A percentile compares a stretch with the other conserved stretches of the same genome.
phyloP scores from a whole-genome alignment of 2,113 vertebrate genomes.

The Pleuronectes platessa region DNA sequence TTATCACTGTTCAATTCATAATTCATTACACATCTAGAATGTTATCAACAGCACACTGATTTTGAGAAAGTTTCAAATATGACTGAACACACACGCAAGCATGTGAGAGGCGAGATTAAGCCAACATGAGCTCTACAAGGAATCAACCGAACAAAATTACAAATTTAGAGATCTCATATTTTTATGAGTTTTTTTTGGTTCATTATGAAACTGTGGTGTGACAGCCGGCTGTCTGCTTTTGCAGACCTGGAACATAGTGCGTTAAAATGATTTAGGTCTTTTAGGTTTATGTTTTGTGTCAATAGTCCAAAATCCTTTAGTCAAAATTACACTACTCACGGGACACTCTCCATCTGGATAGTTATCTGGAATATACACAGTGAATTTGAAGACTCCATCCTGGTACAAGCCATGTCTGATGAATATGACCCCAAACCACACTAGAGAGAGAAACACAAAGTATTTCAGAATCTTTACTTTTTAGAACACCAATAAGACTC shows the following conservation, averaged over 20 bases:
- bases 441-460: slow-evolving; percentile 72
- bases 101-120: too few species aligned
- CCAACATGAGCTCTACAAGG: too few species aligned
- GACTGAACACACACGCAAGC: not conserved
- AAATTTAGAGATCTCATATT: too few species aligned
- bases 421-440: slow-evolving; percentile 99
- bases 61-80: not conserved
- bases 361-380: slow-evolving; percentile 99
- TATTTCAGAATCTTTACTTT: slow-evolving; percentile 5
- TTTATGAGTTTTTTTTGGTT: not conserved
- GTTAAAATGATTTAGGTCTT: too few species aligned
- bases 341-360: slow-evolving; percentile 98
- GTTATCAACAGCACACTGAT: not conserved
- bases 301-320: not conserved
- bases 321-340: slow-evolving; percentile 64
- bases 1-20: too few species aligned
- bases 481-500: not conserved
- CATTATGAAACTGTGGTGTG: not conserved
- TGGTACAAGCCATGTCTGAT: slow-evolving; percentile 97
- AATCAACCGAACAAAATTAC: too few species aligned
- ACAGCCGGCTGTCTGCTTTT: too few species aligned
- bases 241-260: not conserved
- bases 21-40: not conserved
- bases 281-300: too few species aligned
- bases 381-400: slow-evolving; percentile 99